Base-by-base conservation (phyloP, 1,140 invertebrate species). In the Plectrocnemia conspersa region DNA sequence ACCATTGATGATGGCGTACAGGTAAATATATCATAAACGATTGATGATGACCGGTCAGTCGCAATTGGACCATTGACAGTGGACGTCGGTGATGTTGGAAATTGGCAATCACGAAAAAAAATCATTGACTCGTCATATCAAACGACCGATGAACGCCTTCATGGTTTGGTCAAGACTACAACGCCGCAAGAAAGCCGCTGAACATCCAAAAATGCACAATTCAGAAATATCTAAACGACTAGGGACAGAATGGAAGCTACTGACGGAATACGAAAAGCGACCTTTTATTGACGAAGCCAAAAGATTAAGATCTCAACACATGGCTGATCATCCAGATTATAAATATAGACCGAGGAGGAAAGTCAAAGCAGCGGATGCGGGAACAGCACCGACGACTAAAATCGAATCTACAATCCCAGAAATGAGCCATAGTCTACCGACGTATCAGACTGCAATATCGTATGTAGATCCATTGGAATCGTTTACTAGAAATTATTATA, bases 211-310 rank as follows among this genome's bases (percentile, higher is more conserved):
- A 67, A 80, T 91, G 60, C 85, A 87, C 66, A 87, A 87, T 64
- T 85, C 85, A 0, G 83, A 86, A 66, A 87, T 87, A 57, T 84
- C 82, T 2, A 87, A 87, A 67, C 66, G 80, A n/a, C 65, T 87
- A 10, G 85, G 84, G 5, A 64, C 75, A 1, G 78, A 82, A 58
- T 89, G 87, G 86, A 86, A 86, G 63, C 69, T 77, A 50, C 68
- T 89, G 22, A 74, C 77, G 18, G 84, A 86, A 46, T 68, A 69
- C 1, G 82, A 88, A 54, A 81, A 86, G 59, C 72, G 80, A 50
- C 89, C 89, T 0, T 92, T 91, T 65, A 91, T 91, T 56, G 89
- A 92, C 66, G 88, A 91, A 71, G 85, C 85, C 0, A 87, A 87
- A 65, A 66, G 83, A 18, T 68, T 88, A 36, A 77, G 86, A 36